Base-by-base conservation (phyloP, 2,113 vertebrate genomes). In the Muntiacus reevesi region DNA sequence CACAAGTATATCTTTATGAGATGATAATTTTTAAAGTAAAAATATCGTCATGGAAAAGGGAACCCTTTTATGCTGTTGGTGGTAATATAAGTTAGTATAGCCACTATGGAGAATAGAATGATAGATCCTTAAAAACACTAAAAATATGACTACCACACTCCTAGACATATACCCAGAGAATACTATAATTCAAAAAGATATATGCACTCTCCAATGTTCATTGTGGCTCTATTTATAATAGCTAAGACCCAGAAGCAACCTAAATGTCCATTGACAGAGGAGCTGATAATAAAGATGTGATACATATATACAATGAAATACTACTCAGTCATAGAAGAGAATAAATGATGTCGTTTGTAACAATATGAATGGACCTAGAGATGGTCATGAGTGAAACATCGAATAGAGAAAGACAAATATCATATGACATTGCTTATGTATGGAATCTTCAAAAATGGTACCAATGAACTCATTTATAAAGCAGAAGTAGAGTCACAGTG, bases 11-110 rank as follows among this genome's bases (percentile, higher is more conserved):
- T 71, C 85, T 88, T 88, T 52, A 54, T 28, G 12, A 87, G 64
- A 54, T 45, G 60, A 47, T 94, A 87, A 64, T 57, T 79, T 85
- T 54, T 92, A 17, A 60, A 83, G 25, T 12, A 71, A 54, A 71
- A 74, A 28, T 74, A 25, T 40, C 50, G 27, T 60, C 43, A 50
- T 91, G 33, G 14, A 43, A 25, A 79, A 67, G n/a, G n/a, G 4
- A 40, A 74, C 19, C 67, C 2, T 74, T 19, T 40, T 74, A 23
- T 12, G 10, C 1, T 40, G 4, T 12, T 74, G 21, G 36, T 43
- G 36, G 36, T 23, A 74, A 74, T 43, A 74, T 43, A 74, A 40
- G 40, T 6, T 74, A 12, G 36, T 43, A 74, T 2, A 74, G 9
- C 5, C 36, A 12, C 71, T 43, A 25, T 74, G 36, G 36, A 40